Evolutionary conservation across 2,113 vertebrate genomes (phyloP), one percentile per base, ranked within the genome.

Genomic region (Rana temporaria): DNA sequence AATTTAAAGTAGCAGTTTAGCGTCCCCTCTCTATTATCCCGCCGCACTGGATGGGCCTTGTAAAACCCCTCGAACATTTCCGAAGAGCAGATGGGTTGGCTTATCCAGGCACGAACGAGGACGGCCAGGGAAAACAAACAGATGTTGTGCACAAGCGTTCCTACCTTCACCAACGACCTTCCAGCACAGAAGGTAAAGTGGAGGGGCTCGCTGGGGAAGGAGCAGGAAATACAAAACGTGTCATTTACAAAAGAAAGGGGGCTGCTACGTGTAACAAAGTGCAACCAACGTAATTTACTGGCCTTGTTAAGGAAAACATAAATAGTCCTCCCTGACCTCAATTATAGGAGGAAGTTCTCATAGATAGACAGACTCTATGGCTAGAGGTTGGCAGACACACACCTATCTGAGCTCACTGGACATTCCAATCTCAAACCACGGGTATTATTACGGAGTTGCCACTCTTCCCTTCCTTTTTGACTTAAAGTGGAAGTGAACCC

Each of bases 131-230:
- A 65, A 52, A 53, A 65, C 60, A 66, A 66, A 64, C 75, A 78
- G 75, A 78, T 78, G 63, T 66, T 53, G 59, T 62, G 38, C 26
- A 76, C 34, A 53, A 48, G 67, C 22, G 67, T 42, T 42, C 67
- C 52, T 52, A 66, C 42, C 24, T 78, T 64, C 48, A 52, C 22
- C 55, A 78, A 38, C 20, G n/a, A 42, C 75, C 38, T 53, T 16
- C 18, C 62, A 26, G 63, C 60, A 66, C 16, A 19, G 15, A 52
- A 55, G 63, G 63, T 78, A 56, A 12, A 7, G 30, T 8, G 7
- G 26, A 74, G 71, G 55, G 57, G 32, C 30, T 24, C 9, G 22
- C 22, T 19, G 71, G 32, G 71, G 30, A 52, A 6, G 4, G 30
- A n/a, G 71, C 20, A 12, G 3, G 6, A 55, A 57, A 55, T 18